Conservation (phyloP, 2,888 invertebrate genomes). For the Bembecia ichneumoniformis region DNA sequence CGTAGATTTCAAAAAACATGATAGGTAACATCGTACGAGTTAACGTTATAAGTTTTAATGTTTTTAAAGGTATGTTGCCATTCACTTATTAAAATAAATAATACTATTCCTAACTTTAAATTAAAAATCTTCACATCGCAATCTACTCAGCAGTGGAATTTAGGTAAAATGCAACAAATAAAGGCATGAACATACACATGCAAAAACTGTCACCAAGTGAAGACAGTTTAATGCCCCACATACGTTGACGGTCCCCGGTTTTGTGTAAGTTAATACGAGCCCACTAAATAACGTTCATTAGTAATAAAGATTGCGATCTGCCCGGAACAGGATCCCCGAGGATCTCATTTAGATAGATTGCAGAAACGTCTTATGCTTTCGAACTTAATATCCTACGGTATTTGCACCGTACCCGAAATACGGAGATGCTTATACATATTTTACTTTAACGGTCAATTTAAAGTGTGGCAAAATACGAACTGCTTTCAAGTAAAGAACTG, state of each 20-base stretch:
- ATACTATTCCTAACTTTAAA: too few species aligned
- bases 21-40: too few species aligned
- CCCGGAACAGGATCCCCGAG: conserved; percentile 3
- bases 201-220: too few species aligned
- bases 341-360: conserved; percentile 1
- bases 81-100: too few species aligned
- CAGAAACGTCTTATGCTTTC: neutral
- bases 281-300: conserved; percentile 39
- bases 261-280: conserved; percentile 14
- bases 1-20: too few species aligned
- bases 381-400: neutral
- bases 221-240: neutral
- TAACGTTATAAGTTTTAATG: too few species aligned
- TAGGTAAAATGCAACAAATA: too few species aligned
- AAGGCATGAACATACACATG: too few species aligned
- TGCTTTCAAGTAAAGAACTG: neutral
- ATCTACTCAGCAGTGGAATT: too few species aligned
- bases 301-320: conserved; percentile 26
- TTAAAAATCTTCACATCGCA: too few species aligned
- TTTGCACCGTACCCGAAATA: neutral
- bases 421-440: neutral
- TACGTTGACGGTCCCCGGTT: neutral
- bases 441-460: neutral
- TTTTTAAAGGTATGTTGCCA: too few species aligned
- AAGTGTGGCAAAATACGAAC: too few species aligned